phyloP scores from a whole-genome alignment of 2,888 invertebrate species.

The Liodrosophila aerea region DNA sequence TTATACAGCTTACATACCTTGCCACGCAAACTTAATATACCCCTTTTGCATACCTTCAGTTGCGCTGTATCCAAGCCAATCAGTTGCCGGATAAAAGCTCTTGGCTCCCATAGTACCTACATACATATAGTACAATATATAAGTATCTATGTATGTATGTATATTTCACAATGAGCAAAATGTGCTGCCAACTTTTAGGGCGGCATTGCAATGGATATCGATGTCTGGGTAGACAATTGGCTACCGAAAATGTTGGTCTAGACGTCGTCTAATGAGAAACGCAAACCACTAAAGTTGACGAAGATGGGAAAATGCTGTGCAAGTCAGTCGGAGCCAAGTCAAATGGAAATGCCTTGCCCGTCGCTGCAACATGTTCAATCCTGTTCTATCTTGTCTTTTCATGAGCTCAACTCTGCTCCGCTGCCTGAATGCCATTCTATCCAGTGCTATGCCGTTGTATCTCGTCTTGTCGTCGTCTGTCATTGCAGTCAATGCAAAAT shows the following conservation, averaged over 20 bases:
- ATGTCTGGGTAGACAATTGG: slow-evolving; percentile 41
- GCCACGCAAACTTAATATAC: no score
- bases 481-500: slow-evolving; percentile 49
- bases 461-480: slow-evolving; percentile 6
- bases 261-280: slow-evolving; percentile 73
- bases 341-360: slow-evolving; percentile 57
- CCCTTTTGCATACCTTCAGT: no score
- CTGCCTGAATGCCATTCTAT: background rate
- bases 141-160: no score
- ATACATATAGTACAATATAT: no score
- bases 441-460: background rate
- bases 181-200: slow-evolving; percentile 49
- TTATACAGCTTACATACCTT: no score
- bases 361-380: background rate
- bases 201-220: slow-evolving; percentile 45
- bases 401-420: slow-evolving; percentile 1
- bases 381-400: slow-evolving; percentile 1
- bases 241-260: slow-evolving; percentile 55
- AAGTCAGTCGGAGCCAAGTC: slow-evolving; percentile 69
- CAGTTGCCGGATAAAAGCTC: no score
- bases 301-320: slow-evolving; percentile 53
- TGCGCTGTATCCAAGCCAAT: no score
- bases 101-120: no score
- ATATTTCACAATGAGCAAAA: slow-evolving; percentile 56
- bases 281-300: slow-evolving; percentile 66